Percentiles rank a stretch among this genome's conserved stretches.
phyloP scores from a whole-genome alignment of 2,888 invertebrate genomes.

The Merodon equestris region DNA sequence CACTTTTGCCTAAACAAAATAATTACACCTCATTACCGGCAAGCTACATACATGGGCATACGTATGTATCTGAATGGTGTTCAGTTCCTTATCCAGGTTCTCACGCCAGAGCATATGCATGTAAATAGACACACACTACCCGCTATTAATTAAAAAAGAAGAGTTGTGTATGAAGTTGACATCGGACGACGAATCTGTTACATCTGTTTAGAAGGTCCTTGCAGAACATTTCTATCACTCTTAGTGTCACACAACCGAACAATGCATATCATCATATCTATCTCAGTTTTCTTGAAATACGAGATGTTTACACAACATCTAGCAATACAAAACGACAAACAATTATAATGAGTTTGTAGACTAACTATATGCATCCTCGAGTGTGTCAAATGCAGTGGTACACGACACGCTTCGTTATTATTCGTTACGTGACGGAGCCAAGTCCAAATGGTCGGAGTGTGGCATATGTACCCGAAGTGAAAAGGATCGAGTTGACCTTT shows the following conservation, averaged over 20 bases:
- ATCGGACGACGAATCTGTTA: neutral
- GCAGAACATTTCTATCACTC: neutral
- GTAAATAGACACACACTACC: neutral
- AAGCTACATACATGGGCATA: neutral
- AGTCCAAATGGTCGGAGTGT: neutral
- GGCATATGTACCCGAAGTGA: neutral
- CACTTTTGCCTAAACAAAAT: neutral
- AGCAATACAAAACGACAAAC: conserved; percentile 2
- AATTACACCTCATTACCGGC: conserved; percentile 6
- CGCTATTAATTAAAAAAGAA: conserved; percentile 7
- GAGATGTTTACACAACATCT: conserved; percentile 4
- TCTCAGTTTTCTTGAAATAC: neutral
- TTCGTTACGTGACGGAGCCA: too few relatives aligned
- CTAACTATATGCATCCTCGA: conserved; percentile 11
- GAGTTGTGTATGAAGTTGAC: conserved; percentile 5
- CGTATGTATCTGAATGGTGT: too few relatives aligned
- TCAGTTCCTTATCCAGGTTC: too few relatives aligned
- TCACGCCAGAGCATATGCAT: too few relatives aligned
- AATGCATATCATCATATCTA: neutral
- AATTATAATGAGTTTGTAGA: conserved; percentile 16
- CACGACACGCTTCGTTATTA: neutral
- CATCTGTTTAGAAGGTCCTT: neutral
- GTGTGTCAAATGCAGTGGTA: conserved; percentile 8
- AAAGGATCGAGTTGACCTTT: neutral
- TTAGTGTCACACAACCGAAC: neutral